Base-by-base conservation (phyloP, 2,113 vertebrate species). In the Mustelus asterias region DNA sequence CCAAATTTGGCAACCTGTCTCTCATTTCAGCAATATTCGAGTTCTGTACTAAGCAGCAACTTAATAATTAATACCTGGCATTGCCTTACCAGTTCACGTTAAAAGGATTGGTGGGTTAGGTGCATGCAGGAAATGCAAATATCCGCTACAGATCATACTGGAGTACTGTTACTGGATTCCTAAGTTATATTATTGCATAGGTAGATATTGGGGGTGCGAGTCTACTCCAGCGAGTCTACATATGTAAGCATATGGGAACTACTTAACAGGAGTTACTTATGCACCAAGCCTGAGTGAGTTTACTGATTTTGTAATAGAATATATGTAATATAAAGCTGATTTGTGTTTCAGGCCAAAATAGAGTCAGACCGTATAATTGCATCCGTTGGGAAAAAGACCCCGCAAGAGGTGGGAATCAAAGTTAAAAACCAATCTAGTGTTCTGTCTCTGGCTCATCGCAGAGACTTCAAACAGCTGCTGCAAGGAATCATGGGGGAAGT, bases 351-450 rank as follows among this genome's bases (percentile, higher is more conserved):
- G 97, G 98, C 97, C 96, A 99, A 99, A 97, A 97, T 98, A 95
- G 98, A 99, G 96, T 98, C 98, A 72, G 98, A 99, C 96, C 97
- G 98, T 97, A 98, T 98, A 96, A 98, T 98, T 96, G 97, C 98
- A 96, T 98, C 98, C n/a, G 98, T 99, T 97, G 98, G 98, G 96
- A 99, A 98, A 97, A 98, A 98, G 97, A 97, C 98, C 96, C 98
- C 98, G 90, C 98, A 98, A 97, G 98, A 98, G 97, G 97, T 97
- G 60, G 98, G 98, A 97, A 98, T 98, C 97, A 98, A 97, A 97
- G 97, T 98, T 96, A 99, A 98, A 98, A 99, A 98, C 97, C 98
- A 99, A 97, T 98, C 98, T 96, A 98, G 96, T 96, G 97, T 96
- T 60, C 96, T 98, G 96, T 97, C 97, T 90, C 97, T 98, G 97